Evolutionary conservation across 2,888 invertebrate species (phyloP), one percentile per base, ranked within the genome.

Genomic region (Ecliptopera silaceata): DNA sequence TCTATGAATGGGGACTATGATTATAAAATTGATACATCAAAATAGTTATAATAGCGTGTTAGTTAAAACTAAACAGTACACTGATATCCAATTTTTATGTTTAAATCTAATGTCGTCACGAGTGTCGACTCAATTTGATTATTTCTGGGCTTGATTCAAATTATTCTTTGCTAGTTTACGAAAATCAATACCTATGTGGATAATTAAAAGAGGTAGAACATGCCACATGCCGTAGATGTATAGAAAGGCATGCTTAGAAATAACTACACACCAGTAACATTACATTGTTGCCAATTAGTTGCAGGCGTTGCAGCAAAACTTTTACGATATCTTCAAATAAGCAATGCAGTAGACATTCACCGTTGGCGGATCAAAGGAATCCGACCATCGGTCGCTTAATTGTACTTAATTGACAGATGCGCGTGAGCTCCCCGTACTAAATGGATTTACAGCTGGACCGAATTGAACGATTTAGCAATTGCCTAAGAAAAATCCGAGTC

Each of bases 381-480:
- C 65, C 72, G 71, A 65, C 54, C 61, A 71, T 64, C 66, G 70
- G 66, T 64, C 62, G 61, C 61, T 75, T 87, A 87, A 89, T 89
- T 86, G 85, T 68, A 65, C 72, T 75, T 86, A 88, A 89, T 89
- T 86, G 84, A 75, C 68, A 71, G 70, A 70, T 77, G 66, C 83
- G 82, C 82, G 77, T 75, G 78, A 77, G 75, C 71, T 70, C 66
- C 69, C 69, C 70, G 59, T 62, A 61, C 63, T 81, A 81, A 85
- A 79, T 81, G 79, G 79, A 81, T 85, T 82, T 81, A 85, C 85
- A 84, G 80, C 84, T 82, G 82, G 58, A 62, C 52, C 64, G 64
- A 77, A 79, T 79, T 74, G 72, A 72, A 61, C 77, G 79, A 80
- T 81, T 81, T 77, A 76, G 69, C 67, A 74, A 75, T 80, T 75